A percentile compares a stretch with the other conserved stretches of the same genome.
phyloP scores from a whole-genome alignment of 2,888 invertebrate genomes.

The Temnothorax unifasciatus region DNA sequence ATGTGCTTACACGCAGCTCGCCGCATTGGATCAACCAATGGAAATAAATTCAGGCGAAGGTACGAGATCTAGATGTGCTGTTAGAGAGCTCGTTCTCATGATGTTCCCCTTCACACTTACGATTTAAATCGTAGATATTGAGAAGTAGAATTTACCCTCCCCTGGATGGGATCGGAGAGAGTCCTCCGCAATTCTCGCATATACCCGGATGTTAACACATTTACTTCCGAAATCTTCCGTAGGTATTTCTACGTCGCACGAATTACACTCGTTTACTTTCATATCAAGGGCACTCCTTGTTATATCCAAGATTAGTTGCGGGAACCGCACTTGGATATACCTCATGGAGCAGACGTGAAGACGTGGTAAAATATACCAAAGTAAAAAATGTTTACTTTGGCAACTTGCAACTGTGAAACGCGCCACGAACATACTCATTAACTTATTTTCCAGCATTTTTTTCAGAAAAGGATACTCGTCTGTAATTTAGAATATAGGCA shows the following conservation, averaged over 20 bases:
- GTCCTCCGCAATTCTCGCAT: conserved; percentile 34
- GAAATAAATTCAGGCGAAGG: conserved; percentile 60
- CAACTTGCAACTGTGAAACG: conserved; percentile 30
- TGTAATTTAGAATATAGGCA: conserved; percentile 34
- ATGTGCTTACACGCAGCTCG: conserved; percentile 67
- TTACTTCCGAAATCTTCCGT: conserved; percentile 50
- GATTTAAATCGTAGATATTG: conserved; percentile 64
- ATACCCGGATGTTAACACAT: conserved; percentile 70
- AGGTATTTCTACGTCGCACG: conserved; percentile 63
- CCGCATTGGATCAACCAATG: conserved; percentile 59
- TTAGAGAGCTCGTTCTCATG: conserved; percentile 47
- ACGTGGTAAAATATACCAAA: conserved; percentile 49
- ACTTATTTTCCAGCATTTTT: conserved; percentile 1
- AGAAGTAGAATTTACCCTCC: conserved; percentile 51
- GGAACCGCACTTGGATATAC: conserved; percentile 66
- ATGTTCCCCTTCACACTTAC: conserved; percentile 68
- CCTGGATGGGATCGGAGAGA: conserved; percentile 50
- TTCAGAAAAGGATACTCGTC: not conserved
- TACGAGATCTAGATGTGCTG: conserved; percentile 43
- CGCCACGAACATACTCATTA: not conserved
- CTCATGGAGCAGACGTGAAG: conserved; percentile 64
- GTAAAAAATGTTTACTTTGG: conserved; percentile 60
- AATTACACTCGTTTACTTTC: conserved; percentile 54
- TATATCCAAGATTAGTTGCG: conserved; percentile 37
- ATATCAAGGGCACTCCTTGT: conserved; percentile 53